Conservation (phyloP, 2,888 invertebrate genomes). For the Rhagonycha lutea region DNA sequence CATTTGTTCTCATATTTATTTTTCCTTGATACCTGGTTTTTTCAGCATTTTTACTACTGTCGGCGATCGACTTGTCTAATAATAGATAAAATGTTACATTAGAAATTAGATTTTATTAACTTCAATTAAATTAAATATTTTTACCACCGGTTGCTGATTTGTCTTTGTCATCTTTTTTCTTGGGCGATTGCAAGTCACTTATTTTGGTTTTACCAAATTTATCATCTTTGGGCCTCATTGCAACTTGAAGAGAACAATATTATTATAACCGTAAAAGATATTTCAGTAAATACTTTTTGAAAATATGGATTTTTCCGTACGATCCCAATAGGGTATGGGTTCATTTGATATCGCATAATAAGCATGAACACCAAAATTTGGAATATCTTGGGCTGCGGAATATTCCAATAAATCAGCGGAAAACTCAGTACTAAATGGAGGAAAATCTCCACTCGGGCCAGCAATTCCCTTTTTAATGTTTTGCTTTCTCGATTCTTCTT, state of each 20-base stretch:
- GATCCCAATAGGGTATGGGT: slow-evolving; percentile 53
- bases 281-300: slow-evolving; percentile 43
- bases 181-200: background rate
- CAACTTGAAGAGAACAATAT: background rate
- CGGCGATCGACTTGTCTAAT: background rate
- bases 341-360: slow-evolving; percentile 57
- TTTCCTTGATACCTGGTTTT: background rate
- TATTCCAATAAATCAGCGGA: slow-evolving; percentile 55
- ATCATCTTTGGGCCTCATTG: background rate
- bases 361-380: slow-evolving; percentile 58
- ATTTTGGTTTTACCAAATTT: background rate
- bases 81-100: background rate
- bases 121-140: background rate
- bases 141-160: background rate
- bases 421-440: slow-evolving; percentile 48
- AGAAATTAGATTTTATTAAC: background rate
- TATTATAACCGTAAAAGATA: too few species aligned
- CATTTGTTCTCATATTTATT: too few species aligned
- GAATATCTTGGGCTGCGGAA: slow-evolving; percentile 57
- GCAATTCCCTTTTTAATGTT: slow-evolving; percentile 35
- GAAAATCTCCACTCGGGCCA: slow-evolving; percentile 44
- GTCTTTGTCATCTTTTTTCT: background rate
- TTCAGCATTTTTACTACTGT: background rate
- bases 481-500: slow-evolving; percentile 38
- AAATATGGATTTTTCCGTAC: slow-evolving; percentile 47